A percentile compares a stretch with the other conserved stretches of the same genome.
Conservation (phyloP, 2,888 invertebrate genomes). For the Sminthurides aquaticus region DNA sequence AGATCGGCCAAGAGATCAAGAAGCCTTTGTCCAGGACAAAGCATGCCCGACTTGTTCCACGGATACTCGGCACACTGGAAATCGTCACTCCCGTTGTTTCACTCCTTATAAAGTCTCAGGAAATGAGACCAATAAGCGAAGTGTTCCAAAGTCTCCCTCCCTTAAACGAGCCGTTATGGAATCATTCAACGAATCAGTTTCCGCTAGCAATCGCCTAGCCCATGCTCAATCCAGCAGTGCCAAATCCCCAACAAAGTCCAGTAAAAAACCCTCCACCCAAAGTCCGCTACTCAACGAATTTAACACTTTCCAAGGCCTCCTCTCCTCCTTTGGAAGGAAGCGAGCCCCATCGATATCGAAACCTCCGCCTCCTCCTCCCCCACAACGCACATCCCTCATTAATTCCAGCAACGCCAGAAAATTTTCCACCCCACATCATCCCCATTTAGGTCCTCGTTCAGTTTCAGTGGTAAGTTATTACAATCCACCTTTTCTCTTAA, state of each 20-base stretch:
- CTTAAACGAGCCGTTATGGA: background rate
- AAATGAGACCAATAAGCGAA: background rate
- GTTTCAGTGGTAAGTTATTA: no score
- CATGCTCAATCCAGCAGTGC: background rate
- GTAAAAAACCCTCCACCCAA: background rate
- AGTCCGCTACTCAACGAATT: background rate
- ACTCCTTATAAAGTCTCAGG: conserved; percentile 17
- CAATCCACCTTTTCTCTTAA: no score
- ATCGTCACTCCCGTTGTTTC: conserved; percentile 19
- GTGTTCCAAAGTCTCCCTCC: background rate
- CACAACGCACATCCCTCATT: background rate
- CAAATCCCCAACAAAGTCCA: background rate
- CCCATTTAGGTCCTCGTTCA: no score
- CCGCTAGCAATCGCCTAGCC: no score
- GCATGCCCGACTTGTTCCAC: no score
- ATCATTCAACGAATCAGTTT: background rate
- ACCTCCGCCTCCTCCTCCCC: background rate
- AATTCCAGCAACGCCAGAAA: background rate
- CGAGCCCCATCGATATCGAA: background rate
- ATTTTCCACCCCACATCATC: background rate
- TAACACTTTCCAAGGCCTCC: background rate
- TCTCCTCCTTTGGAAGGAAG: background rate
- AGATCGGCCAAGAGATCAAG: background rate
- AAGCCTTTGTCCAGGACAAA: background rate
- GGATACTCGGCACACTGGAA: conserved; percentile 3